Percentiles rank a stretch among this genome's conserved stretches.
Conservation (phyloP, 2,797 vertebrate genomes). For the Crocidura indochinensis region DNA sequence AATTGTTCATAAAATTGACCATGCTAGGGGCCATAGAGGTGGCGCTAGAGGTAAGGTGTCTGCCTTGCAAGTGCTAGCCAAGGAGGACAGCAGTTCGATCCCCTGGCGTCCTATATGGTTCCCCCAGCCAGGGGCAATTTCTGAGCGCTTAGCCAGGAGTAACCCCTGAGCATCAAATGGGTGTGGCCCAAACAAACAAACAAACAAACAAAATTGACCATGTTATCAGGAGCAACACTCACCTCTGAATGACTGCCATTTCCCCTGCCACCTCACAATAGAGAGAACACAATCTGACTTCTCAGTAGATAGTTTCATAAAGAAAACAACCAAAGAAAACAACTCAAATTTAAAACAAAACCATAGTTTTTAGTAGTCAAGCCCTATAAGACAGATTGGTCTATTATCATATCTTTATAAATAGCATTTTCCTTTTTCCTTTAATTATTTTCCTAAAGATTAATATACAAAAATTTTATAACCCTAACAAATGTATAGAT, state of each 20-base stretch:
- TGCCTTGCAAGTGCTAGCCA: too few species aligned
- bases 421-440: constrained; percentile 81
- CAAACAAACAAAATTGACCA: constrained; percentile 60
- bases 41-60: too few species aligned
- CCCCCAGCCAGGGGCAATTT: too few species aligned
- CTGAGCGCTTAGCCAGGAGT: too few species aligned
- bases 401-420: constrained; percentile 77
- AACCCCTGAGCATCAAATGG: too few species aligned
- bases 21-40: too few species aligned
- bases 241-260: constrained; percentile 49
- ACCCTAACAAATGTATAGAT: constrained; percentile 82
- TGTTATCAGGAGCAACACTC: constrained; percentile 68
- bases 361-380: constrained; percentile 30
- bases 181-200: too few species aligned
- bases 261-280: background rate
- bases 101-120: too few species aligned
- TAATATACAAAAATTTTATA: constrained; percentile 80
- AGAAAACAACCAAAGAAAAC: constrained; percentile 47
- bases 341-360: constrained; percentile 42
- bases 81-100: too few species aligned
- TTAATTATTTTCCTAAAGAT: constrained; percentile 78
- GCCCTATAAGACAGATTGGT: constrained; percentile 41
- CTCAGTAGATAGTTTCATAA: constrained; percentile 28
- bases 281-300: constrained; percentile 18
- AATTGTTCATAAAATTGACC: constrained; percentile 56